Evolutionary conservation across 2,888 invertebrate species (phyloP), one percentile per base, ranked within the genome.

Genomic region (Lycia hirtaria): DNA sequence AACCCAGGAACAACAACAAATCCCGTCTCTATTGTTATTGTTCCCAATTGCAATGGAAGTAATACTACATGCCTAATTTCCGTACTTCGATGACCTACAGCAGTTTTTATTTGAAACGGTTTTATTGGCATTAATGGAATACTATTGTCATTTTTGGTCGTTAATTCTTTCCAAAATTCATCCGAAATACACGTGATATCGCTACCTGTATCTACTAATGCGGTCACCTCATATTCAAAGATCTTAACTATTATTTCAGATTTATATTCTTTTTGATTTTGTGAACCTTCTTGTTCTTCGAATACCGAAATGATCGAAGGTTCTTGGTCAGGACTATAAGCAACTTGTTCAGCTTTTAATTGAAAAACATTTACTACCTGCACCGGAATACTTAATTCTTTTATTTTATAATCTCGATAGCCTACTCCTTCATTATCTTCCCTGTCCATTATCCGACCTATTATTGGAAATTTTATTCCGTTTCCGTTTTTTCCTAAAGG

Each of bases 241-340:
- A 43, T 15, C 15, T 20, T 28, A 3, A 49, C 15, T 22, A 10
- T 4, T 12, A 55, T 20, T 20, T 49, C 41, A 0, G 55, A 43
- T 15, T 28, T 49, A 9, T 9, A 41, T 4, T 47, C 15, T 1
- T 15, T 9, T 14, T 5, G n/a, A 30, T 17, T 4, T 12, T 15
- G 3, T 14, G n/a, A n/a, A n/a, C n/a, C 28, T n/a, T 28, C 14
- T 19, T 43, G 28, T 17, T 43, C 28, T 28, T 43, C 43, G 6
- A 43, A 43, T 0, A 28, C 43, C 1, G 43, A 26, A 1, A 43
- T 17, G 2, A 28, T 10, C 2, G 0, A 4, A 12, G 0, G 0
- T 1, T 6, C 38, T 0, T 4, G 12, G 2, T 5, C 1, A 1
- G 2, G 12, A 4, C 12, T 0, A 12, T 10, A 26, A n/a, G 15